A percentile compares a stretch with the other conserved stretches of the same genome.
Evolutionary conservation across 2,797 vertebrate genomes (phyloP).

Genomic region (Acropternis orthonyx): DNA sequence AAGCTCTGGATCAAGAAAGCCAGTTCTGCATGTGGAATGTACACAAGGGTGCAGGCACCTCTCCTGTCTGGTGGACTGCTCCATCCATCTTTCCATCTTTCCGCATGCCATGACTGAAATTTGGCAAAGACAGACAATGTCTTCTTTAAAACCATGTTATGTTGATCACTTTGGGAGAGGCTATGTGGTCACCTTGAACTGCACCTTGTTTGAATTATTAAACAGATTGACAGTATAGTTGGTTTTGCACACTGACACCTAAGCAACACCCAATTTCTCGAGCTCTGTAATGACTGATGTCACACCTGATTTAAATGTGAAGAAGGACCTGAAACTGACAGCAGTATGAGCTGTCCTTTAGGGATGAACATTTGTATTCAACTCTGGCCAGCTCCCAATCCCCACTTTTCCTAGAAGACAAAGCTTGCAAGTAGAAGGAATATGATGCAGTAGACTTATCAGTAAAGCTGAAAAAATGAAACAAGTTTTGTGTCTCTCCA

Average conservation of each 20-base stretch:
- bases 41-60: background rate
- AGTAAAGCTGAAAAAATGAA: background rate
- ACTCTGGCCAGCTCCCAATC: background rate
- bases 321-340: background rate
- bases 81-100: background rate
- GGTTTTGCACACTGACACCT: background rate
- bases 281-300: background rate
- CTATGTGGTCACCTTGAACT: background rate
- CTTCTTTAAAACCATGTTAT: background rate
- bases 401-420: background rate
- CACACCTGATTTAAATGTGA: background rate
- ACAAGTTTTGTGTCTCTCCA: background rate
- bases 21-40: background rate
- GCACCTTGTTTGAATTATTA: background rate
- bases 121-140: background rate
- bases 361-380: background rate
- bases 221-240: background rate
- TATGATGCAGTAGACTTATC: background rate
- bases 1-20: background rate
- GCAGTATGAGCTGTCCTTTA: background rate
- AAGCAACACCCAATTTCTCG: background rate
- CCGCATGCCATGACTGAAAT: too few species aligned
- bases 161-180: background rate
- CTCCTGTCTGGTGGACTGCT: fast-evolving
- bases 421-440: background rate